Evolutionary conservation across 2,797 vertebrate genomes (phyloP), one percentile per base, ranked within the genome.

Genomic region (Coluber constrictor): DNA sequence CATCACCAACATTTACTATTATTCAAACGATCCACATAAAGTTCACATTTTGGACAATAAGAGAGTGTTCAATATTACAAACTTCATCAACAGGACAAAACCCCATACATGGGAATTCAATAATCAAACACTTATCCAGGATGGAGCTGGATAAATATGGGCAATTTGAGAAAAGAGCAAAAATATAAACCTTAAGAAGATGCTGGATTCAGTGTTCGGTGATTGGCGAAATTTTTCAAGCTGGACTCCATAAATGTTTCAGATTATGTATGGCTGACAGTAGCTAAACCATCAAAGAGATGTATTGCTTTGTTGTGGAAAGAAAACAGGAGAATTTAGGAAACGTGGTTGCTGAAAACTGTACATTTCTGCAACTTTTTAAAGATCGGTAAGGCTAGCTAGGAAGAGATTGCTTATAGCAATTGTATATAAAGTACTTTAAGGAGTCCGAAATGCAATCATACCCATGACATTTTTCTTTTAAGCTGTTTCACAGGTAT

Each of bases 1-100:
- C 43, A 93, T 88, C 93, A 95, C 88, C 79, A 93, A 70, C 88
- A 90, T 90, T 89, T 86, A 94, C 96, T 83, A 93, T 94, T 91
- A 47, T 91, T 94, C 87, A 94, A 93, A 94, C 11, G 94, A 47
- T 95, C 94, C 94, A 96, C 91, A 1, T 43, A 91, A 91, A 94
- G 93, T 87, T 95, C 94, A 95, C 93, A 93, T 47, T 96, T 96
- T 29, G 0, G 86, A 96, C 60, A 89, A 92, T 91, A 90, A 54
- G 93, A 92, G 20, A 23, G 63, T 91, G 74, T 91, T 91, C 83
- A 92, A 92, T 92, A 27, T 18, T 1, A 51, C 37, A 56, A 90
- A 61, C 90, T 63, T 92, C 93, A 92, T 51, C 92, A 6, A 55
- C 54, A 91, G 94, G 87, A 96, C 95, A 93, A 95, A 0, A 0